A percentile compares a stretch with the other conserved stretches of the same genome.
Evolutionary conservation across 1,140 invertebrate species (phyloP).

Genomic region (Lucilia cuprina): DNA sequence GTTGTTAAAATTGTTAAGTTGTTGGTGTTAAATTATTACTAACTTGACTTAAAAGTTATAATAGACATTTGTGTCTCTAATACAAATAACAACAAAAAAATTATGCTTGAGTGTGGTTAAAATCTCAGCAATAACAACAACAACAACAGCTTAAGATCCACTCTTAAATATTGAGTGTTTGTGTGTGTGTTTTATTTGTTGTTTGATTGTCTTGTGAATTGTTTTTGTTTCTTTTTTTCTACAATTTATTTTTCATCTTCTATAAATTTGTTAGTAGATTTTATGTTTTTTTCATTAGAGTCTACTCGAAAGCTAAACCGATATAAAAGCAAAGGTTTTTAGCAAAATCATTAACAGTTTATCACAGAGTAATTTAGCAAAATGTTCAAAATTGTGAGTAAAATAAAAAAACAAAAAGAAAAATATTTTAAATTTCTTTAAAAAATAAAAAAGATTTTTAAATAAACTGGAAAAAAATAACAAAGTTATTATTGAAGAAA

Average conservation of each 20-base stretch:
- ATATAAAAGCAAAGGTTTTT: slow-evolving; percentile 40
- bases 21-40: neutral
- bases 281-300: slow-evolving; percentile 16
- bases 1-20: neutral
- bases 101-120: neutral
- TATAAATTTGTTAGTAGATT: slow-evolving; percentile 15
- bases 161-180: neutral
- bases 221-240: neutral
- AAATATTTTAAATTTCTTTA: neutral
- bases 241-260: slow-evolving; percentile 30
- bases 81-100: neutral
- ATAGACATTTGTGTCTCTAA: neutral
- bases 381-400: slow-evolving; percentile 61
- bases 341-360: slow-evolving; percentile 54
- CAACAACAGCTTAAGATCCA: neutral
- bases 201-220: neutral
- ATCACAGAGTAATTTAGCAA: slow-evolving; percentile 52
- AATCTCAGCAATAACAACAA: neutral
- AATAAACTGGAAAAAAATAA: neutral
- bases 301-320: neutral
- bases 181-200: slow-evolving; percentile 10
- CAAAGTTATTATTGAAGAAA: too few relatives aligned
- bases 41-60: slow-evolving; percentile 1
- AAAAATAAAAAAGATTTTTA: neutral
- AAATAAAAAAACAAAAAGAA: neutral